These are phyloP conservation scores for Diabrotica undecimpunctata DNA, from an alignment of 1,140 invertebrate species.

Conservation along the genomic window DNA sequence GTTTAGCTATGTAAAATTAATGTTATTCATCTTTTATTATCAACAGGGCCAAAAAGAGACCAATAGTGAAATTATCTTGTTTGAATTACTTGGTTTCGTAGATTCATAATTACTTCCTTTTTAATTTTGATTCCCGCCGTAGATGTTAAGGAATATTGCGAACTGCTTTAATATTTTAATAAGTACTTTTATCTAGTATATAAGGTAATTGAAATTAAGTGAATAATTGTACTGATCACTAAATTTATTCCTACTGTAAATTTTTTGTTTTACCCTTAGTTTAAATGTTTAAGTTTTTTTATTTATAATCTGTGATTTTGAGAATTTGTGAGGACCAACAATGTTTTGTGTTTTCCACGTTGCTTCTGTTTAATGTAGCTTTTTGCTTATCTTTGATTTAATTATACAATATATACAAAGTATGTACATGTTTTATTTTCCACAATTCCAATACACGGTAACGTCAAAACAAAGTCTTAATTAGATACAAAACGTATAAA, in stretches of 20 bases:
- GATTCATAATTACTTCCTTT: too few species aligned
- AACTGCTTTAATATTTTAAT: constrained; percentile 28
- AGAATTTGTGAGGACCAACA: constrained; percentile 20
- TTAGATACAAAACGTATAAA: too few species aligned
- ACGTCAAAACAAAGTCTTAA: too few species aligned
- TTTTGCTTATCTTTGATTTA: constrained; percentile 12
- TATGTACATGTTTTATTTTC: too few species aligned
- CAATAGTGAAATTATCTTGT: too few species aligned
- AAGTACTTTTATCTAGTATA: constrained; percentile 21
- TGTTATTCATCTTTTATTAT: too few species aligned
- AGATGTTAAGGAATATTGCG: constrained; percentile 8
- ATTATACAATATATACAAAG: background rate
- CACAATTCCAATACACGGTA: too few species aligned
- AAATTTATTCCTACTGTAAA: constrained; percentile 14
- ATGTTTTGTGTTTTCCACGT: background rate
- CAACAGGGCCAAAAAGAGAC: too few species aligned
- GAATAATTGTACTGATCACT: constrained; percentile 24
- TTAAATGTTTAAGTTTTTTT: constrained; percentile 16
- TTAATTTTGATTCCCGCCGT: background rate
- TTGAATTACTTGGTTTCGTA: too few species aligned
- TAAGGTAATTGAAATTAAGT: constrained; percentile 9
- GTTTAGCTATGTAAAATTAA: too few species aligned
- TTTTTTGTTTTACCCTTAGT: constrained; percentile 19
- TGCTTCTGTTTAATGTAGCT: constrained; percentile 16
- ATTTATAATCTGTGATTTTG: constrained; percentile 20